Conservation (phyloP, 2,113 vertebrate genomes). For the Chloroceryle aenea region DNA sequence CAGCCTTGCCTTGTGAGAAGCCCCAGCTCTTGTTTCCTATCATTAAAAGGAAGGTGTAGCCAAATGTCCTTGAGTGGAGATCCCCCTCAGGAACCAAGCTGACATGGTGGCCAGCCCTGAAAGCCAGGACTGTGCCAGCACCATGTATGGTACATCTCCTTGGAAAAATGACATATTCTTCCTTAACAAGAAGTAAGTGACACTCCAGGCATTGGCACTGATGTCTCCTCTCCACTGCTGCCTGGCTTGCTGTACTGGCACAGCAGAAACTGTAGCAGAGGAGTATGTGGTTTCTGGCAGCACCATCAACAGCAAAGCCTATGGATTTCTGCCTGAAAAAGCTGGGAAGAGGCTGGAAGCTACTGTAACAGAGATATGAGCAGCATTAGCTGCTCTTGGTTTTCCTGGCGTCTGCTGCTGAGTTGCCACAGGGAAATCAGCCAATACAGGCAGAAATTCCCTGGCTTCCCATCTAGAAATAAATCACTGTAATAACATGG, state of each 20-base stretch:
- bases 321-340: not conserved
- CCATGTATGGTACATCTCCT: not conserved
- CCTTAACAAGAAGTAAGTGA: not conserved
- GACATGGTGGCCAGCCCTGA: not conserved
- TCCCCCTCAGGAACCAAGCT: not conserved
- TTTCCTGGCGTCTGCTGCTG: not conserved
- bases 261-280: not conserved
- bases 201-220: not conserved
- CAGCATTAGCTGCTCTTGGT: fast-evolving
- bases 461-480: not conserved
- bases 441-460: not conserved
- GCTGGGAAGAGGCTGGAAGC: not conserved
- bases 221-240: not conserved
- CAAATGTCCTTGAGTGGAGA: not conserved
- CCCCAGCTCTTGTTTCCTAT: fast-evolving
- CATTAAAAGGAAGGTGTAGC: not conserved
- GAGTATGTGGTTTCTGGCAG: not conserved
- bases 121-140: fast-evolving
- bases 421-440: not conserved
- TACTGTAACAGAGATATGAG: not conserved
- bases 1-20: not conserved
- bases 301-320: not conserved
- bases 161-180: not conserved
- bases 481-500: not conserved
- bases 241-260: not conserved